Evolutionary conservation across 2,797 vertebrate genomes (phyloP), one percentile per base, ranked within the genome.

Genomic region (Echeneis naucrates): DNA sequence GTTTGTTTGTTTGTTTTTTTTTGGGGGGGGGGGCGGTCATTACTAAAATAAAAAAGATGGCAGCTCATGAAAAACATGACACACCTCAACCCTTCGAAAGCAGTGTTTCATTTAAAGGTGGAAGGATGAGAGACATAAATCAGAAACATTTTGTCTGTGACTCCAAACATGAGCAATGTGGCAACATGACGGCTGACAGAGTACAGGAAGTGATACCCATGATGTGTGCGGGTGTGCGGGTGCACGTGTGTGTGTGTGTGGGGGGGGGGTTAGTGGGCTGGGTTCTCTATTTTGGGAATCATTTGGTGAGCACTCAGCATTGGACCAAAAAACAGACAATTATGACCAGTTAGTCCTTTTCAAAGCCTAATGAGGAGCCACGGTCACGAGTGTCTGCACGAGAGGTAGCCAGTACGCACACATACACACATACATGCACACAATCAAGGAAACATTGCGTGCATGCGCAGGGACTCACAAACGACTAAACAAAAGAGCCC

Each of bases 281-380:
- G 30, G 11, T 19, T 26, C 32, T 79, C 67, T 88, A 63, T 90
- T 89, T 88, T 80, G 60, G 69, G 64, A 86, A 76, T 72, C 67
- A 48, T 82, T 88, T 90, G 87, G 80, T 81, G 74, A 86, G 75
- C 71, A 60, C 75, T 86, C 68, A 74, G 80, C 27, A 47, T 30
- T 53, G 77, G 83, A 81, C 55, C 42, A 58, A n/a, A 86, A 82
- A 82, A 86, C 65, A 81, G 83, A 83, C 89, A 94, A 93, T 93
- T 90, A 92, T 81, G 74, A 85, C 75, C 84, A 86, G 91, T 90
- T 88, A 83, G 78, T 38, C 75, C 75, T 72, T 92, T 94, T 92
- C 68, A 87, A 69, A 42, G 74, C 44, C 71, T 93, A 93, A 93
- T 87, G 91, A 93, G 90, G 78, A 78, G 87, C 77, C 85, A 75